These are phyloP conservation scores for Microtus montanus DNA, from an alignment of 2,113 vertebrate genomes.

Conservation along the genomic window DNA sequence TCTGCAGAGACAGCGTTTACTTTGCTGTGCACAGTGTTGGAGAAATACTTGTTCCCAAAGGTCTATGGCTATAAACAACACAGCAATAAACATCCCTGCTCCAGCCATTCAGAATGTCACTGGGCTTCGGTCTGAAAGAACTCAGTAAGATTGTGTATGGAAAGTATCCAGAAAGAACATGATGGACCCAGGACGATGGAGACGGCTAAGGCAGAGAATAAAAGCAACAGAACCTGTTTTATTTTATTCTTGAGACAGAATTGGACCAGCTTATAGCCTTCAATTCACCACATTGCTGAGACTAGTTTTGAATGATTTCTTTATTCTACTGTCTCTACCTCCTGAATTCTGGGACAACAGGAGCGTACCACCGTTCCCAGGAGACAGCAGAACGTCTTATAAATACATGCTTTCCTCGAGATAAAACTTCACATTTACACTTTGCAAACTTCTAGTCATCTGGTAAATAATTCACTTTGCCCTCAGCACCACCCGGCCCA, in stretches of 20 bases:
- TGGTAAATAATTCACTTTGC: background rate
- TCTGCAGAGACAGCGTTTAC: background rate
- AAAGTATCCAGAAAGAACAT: background rate
- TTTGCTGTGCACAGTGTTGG: background rate
- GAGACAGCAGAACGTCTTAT: background rate
- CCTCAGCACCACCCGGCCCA: background rate
- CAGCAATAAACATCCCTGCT: background rate
- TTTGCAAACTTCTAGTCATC: background rate
- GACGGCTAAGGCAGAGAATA: accelerated
- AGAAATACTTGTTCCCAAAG: background rate
- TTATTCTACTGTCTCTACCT: background rate
- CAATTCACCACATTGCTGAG: background rate
- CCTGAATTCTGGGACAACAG: background rate
- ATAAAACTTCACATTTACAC: background rate
- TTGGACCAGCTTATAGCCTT: background rate
- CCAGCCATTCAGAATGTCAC: background rate
- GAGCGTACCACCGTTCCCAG: background rate
- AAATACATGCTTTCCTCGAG: background rate
- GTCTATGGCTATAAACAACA: background rate
- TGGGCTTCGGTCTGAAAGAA: background rate
- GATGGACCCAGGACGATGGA: background rate
- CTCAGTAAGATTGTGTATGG: background rate
- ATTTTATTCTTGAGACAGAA: background rate
- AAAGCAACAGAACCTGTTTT: background rate
- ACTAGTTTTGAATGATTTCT: background rate